phyloP scores from a whole-genome alignment of 35 echinoderm and acorn worm genomes.

The Patiria miniata region DNA sequence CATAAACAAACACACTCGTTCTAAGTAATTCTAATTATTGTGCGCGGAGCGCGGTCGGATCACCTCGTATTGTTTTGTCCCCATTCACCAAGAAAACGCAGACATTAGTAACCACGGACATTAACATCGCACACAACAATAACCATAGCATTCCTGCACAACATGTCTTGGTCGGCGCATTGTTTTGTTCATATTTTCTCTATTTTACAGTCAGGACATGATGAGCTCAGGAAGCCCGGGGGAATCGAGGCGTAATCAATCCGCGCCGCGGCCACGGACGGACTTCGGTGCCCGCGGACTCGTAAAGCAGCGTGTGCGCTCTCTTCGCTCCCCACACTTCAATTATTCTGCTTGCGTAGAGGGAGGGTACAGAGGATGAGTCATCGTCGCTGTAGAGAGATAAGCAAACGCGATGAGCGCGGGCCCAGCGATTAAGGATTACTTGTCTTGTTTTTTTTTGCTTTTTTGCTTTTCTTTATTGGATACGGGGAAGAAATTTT shows the following conservation, averaged over 20 bases:
- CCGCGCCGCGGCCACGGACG: not conserved
- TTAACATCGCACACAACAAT: not conserved
- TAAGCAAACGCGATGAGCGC: not conserved
- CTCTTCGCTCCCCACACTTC: not conserved
- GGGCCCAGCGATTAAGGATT: not conserved
- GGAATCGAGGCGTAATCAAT: constrained; percentile 24
- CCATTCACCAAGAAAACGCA: too few relatives aligned
- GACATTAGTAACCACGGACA: not conserved
- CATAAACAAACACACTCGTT: not conserved
- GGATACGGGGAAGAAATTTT: not conserved
- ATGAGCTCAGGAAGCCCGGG: not conserved
- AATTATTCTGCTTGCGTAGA: constrained; percentile 26
- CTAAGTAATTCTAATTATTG: too few relatives aligned
- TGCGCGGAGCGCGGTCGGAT: too few relatives aligned
- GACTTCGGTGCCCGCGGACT: not conserved
- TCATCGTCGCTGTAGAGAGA: not conserved
- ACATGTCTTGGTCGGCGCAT: not conserved
- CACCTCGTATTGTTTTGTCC: too few relatives aligned
- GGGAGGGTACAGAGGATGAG: not conserved
- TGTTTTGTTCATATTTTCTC: not conserved
- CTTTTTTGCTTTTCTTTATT: not conserved
- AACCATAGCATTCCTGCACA: not conserved
- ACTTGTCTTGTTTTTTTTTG: not conserved
- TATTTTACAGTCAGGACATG: not conserved
- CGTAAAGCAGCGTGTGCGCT: not conserved